Conservation (phyloP, 2,797 vertebrate species). For the Denticeps clupeoides region DNA sequence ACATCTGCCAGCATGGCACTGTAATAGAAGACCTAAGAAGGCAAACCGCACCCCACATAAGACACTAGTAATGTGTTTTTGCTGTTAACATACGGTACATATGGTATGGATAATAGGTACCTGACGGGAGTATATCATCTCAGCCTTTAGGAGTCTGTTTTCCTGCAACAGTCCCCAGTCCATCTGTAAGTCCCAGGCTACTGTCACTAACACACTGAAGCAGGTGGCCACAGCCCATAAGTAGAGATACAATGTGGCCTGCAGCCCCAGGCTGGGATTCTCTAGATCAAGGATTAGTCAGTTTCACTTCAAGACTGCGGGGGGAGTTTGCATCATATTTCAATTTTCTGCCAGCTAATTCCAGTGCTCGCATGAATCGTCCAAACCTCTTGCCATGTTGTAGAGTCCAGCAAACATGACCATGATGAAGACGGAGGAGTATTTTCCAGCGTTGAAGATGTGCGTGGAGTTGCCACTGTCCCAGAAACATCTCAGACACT, state of each 20-base stretch:
- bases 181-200: slow-evolving; percentile 80
- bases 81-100: too few species aligned
- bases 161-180: slow-evolving; percentile 79
- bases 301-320: too few species aligned
- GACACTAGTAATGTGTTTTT: too few species aligned
- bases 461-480: slow-evolving; percentile 69
- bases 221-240: slow-evolving; percentile 70
- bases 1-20: slow-evolving; percentile 69
- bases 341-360: too few species aligned
- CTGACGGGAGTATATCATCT: slow-evolving; percentile 72
- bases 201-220: slow-evolving; percentile 71
- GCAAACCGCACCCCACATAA: too few species aligned
- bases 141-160: slow-evolving; percentile 72
- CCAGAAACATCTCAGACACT: slow-evolving; percentile 75
- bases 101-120: slow-evolving; percentile 36
- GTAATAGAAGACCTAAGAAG: neutral
- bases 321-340: too few species aligned
- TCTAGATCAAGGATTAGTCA: slow-evolving; percentile 8
- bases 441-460: slow-evolving; percentile 77
- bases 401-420: slow-evolving; percentile 76
- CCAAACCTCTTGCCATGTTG: slow-evolving; percentile 66
- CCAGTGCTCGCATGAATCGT: too few species aligned
- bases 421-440: slow-evolving; percentile 75
- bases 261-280: slow-evolving; percentile 6
- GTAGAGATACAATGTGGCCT: slow-evolving; percentile 63